A percentile compares a stretch with the other conserved stretches of the same genome.
These are phyloP conservation scores for Amphimallon solstitiale DNA, from an alignment of 2,888 invertebrate genomes.

Conservation along the genomic window DNA sequence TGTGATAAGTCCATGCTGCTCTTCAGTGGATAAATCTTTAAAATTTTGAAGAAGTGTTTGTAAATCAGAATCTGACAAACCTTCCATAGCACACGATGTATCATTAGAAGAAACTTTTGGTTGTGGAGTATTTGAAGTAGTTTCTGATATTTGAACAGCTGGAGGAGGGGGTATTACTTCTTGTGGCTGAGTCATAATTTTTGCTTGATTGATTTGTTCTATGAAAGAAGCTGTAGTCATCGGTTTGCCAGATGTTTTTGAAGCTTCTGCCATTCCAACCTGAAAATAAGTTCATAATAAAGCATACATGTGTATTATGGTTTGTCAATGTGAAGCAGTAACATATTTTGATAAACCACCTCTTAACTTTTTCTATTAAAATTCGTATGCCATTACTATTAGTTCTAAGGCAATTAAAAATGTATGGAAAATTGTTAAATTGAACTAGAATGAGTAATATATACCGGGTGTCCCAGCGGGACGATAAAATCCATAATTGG, in stretches of 20 bases:
- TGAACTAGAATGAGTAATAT: too few species aligned
- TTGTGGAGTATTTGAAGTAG: not conserved
- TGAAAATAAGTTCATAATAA: slow-evolving; percentile 41
- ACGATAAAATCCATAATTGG: too few species aligned
- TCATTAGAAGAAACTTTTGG: slow-evolving; percentile 38
- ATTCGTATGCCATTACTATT: too few species aligned
- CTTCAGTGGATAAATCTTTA: slow-evolving; percentile 81
- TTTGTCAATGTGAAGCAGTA: too few species aligned
- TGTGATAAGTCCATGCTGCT: slow-evolving; percentile 83
- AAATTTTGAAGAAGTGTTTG: slow-evolving; percentile 84
- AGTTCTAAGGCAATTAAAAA: too few species aligned
- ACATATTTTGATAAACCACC: too few species aligned
- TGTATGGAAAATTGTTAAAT: too few species aligned
- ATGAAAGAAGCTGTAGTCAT: slow-evolving; percentile 66
- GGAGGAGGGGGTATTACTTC: too few species aligned
- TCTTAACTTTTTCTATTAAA: too few species aligned
- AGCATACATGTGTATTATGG: too few species aligned
- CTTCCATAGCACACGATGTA: slow-evolving; percentile 68
- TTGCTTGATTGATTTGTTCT: slow-evolving; percentile 54
- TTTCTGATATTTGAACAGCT: slow-evolving; percentile 20
- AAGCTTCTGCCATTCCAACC: slow-evolving; percentile 75
- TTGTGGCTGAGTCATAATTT: slow-evolving; percentile 42
- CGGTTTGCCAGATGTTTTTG: slow-evolving; percentile 65
- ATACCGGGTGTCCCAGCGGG: too few species aligned
- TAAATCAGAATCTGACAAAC: slow-evolving; percentile 81